Conservation (phyloP, 2,797 vertebrate genomes). For the Gorsachius magnificus region DNA sequence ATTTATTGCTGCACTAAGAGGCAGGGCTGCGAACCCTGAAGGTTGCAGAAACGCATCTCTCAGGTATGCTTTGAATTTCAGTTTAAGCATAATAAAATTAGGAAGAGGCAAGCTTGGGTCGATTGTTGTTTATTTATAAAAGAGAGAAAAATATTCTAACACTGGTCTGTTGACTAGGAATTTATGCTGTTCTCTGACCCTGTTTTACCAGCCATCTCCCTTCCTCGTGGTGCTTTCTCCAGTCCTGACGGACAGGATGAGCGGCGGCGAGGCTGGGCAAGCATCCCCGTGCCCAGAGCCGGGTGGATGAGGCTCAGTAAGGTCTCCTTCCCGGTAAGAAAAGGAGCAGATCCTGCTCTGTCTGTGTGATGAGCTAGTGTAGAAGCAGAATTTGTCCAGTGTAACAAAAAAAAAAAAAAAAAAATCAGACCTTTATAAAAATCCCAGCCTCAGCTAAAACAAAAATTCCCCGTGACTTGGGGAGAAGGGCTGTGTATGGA, state of each 20-base stretch:
- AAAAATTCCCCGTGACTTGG: fast-evolving
- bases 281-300: not conserved
- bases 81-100: not conserved
- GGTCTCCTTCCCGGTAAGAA: not conserved
- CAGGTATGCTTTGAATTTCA: not conserved
- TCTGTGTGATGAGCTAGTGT: not conserved
- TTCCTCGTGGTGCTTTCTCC: not conserved
- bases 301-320: not conserved
- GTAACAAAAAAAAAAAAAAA: not conserved
- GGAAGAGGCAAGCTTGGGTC: not conserved
- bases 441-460: not conserved
- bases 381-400: not conserved
- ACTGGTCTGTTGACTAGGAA: not conserved
- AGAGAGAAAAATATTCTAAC: not conserved
- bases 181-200: not conserved
- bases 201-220: not conserved
- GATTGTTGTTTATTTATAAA: not conserved
- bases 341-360: not conserved
- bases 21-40: not conserved
- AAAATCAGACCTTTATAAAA: not conserved
- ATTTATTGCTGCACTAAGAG: not conserved
- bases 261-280: not conserved
- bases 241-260: not conserved
- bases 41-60: not conserved
- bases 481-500: not conserved